phyloP scores from a whole-genome alignment of 2,797 vertebrate species.

The Amphiprion clarkii region DNA sequence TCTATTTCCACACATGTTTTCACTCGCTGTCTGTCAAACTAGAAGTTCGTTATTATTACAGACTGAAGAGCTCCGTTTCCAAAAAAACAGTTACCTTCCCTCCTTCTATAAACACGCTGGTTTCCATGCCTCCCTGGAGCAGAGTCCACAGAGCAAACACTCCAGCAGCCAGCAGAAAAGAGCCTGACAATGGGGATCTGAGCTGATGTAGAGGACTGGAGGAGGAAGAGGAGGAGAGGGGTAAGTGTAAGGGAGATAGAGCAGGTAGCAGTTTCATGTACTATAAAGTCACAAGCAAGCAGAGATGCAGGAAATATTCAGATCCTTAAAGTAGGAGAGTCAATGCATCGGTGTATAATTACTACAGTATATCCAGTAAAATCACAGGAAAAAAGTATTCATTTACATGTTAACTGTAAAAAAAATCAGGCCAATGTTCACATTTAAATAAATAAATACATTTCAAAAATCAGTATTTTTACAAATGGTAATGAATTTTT shows the following conservation, averaged over 20 bases:
- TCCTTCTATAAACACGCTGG: conserved; percentile 76
- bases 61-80: conserved; percentile 10
- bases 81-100: conserved; percentile 40
- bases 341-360: too few relatives aligned
- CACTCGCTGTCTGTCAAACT: conserved; percentile 14
- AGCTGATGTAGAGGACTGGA: conserved; percentile 40
- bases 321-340: too few relatives aligned
- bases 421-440: too few relatives aligned
- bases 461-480: too few relatives aligned
- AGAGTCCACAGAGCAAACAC: conserved; percentile 77
- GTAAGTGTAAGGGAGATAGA: conserved; percentile 1
- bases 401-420: too few relatives aligned
- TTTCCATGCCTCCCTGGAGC: conserved; percentile 80
- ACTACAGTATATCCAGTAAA: too few relatives aligned
- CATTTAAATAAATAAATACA: too few relatives aligned
- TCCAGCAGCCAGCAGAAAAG: conserved; percentile 60
- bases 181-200: conserved; percentile 49
- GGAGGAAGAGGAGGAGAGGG: conserved; percentile 2
- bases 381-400: too few relatives aligned
- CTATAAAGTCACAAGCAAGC: conserved; percentile 7
- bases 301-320: too few relatives aligned
- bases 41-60: conserved; percentile 11
- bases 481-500: too few relatives aligned
- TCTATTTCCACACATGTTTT: conserved; percentile 1
- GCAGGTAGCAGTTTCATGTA: conserved; percentile 37